These are phyloP conservation scores for Hypanus sabinus DNA, from an alignment of 2,113 vertebrate species.

Conservation along the genomic window DNA sequence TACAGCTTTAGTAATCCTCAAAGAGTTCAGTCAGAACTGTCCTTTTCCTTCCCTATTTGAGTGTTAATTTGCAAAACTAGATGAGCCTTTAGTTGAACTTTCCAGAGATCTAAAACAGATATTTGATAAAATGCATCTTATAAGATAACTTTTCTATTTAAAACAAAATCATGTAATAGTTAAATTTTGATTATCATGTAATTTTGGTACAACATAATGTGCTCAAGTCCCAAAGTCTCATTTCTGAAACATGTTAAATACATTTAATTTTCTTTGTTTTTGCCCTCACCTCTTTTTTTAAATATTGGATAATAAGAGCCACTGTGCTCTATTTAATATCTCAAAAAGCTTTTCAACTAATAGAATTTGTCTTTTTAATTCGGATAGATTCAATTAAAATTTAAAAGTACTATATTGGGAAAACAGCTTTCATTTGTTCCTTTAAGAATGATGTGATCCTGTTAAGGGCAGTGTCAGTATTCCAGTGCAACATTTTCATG, in stretches of 20 bases:
- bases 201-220: background rate
- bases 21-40: background rate
- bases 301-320: conserved; percentile 16
- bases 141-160: background rate
- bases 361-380: conserved; percentile 32
- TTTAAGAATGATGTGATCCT: conserved; percentile 33
- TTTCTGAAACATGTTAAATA: background rate
- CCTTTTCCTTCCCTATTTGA: background rate
- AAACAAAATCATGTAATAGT: background rate
- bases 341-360: conserved; percentile 25
- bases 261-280: background rate
- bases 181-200: background rate
- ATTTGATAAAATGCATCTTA: background rate
- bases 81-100: background rate
- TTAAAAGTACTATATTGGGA: conserved; percentile 28
- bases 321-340: conserved; percentile 6
- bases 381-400: conserved; percentile 29
- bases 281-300: background rate
- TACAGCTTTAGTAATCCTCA: background rate
- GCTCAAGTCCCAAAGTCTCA: background rate
- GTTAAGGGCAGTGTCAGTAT: conserved; percentile 26
- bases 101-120: background rate
- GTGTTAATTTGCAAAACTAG: background rate
- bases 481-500: conserved; percentile 25
- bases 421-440: conserved; percentile 29